These are phyloP conservation scores for Rhabdomys pumilio DNA, from an alignment of 2,797 vertebrate species.

Conservation along the genomic window DNA sequence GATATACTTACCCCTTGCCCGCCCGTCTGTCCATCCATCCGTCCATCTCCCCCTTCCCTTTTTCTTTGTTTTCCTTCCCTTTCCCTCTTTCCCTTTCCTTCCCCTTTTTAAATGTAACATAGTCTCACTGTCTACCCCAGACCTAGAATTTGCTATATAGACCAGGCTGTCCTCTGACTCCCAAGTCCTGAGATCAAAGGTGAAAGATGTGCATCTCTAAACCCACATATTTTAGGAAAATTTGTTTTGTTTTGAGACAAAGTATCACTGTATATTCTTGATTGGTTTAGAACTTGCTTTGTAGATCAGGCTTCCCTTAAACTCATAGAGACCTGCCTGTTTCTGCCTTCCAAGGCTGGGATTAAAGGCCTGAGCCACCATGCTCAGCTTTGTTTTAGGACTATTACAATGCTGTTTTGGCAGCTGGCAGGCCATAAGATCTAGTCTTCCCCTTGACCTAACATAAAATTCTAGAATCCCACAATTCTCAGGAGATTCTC, in stretches of 20 bases:
- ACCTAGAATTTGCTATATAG: not conserved
- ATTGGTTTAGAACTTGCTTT: not conserved
- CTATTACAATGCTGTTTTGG: not conserved
- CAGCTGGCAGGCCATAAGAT: not conserved
- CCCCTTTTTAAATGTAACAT: not conserved
- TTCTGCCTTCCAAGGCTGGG: not conserved
- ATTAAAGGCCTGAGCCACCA: not conserved
- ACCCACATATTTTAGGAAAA: not conserved
- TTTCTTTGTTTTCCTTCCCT: not conserved
- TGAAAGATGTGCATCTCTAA: not conserved
- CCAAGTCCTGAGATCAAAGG: not conserved
- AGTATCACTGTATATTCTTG: not conserved
- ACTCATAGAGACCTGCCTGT: not conserved
- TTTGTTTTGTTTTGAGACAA: not conserved
- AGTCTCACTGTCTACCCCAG: not conserved
- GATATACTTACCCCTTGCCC: not conserved
- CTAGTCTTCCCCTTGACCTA: constrained; percentile 2
- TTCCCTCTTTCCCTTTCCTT: not conserved
- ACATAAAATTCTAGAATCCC: not conserved
- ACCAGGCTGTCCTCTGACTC: not conserved
- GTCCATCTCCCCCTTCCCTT: not conserved
- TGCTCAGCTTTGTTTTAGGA: not conserved
- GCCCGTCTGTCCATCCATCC: not conserved
- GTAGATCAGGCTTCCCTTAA: not conserved
- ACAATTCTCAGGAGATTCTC: constrained; percentile 43